phyloP scores from a whole-genome alignment of 2,113 vertebrate species.

The Okapia johnstoni region DNA sequence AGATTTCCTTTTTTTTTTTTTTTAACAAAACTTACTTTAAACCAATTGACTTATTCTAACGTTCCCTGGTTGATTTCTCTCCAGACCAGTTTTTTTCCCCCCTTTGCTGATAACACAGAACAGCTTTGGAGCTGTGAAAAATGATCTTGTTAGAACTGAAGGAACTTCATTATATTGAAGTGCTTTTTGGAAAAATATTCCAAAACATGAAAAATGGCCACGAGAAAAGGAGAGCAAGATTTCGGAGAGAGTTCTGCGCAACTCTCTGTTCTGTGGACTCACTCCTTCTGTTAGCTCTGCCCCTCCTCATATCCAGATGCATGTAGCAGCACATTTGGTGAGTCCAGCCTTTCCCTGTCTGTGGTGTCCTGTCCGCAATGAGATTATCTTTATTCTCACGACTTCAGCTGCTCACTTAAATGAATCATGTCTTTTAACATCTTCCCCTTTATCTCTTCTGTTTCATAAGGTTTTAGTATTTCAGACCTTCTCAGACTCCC shows the following conservation, averaged over 20 bases:
- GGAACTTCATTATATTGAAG: conserved; percentile 33
- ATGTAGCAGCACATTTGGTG: fast-evolving
- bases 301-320: background rate
- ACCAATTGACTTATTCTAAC: background rate
- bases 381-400: background rate
- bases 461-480: conserved; percentile 10
- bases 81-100: background rate
- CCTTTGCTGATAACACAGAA: background rate
- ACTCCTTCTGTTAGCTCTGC: background rate
- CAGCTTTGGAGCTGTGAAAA: conserved; percentile 25
- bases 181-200: conserved; percentile 27
- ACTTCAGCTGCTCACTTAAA: background rate
- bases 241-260: background rate
- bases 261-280: background rate
- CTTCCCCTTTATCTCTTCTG: background rate
- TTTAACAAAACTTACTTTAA: background rate
- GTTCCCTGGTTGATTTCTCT: background rate
- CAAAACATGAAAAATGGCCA: conserved; percentile 26
- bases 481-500: background rate
- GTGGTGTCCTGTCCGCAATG: background rate
- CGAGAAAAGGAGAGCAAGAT: background rate
- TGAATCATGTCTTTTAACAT: background rate
- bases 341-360: background rate
- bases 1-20: background rate
- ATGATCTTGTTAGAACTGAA: conserved; percentile 39